These are phyloP conservation scores for Didymodactylos carnosus DNA, from an alignment of 2,888 invertebrate species.

Conservation along the genomic window DNA sequence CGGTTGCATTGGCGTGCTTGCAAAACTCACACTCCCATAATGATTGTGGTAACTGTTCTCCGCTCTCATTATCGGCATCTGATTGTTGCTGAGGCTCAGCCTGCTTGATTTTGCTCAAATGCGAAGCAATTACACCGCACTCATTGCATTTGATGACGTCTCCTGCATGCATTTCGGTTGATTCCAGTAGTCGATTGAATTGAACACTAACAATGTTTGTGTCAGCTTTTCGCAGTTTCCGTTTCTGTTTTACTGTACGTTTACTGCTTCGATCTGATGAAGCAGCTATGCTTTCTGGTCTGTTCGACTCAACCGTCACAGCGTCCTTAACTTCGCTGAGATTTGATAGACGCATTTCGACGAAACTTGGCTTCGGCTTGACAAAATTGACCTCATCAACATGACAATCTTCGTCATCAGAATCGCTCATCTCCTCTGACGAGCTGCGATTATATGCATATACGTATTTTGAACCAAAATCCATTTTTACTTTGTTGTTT, in stretches of 20 bases:
- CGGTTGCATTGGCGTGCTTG: slow-evolving; percentile 20
- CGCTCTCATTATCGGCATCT: too few species aligned
- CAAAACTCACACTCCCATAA: slow-evolving; percentile 31
- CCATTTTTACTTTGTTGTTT: background rate
- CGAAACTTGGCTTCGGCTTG: background rate
- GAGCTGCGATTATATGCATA: background rate
- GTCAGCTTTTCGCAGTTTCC: slow-evolving; percentile 3
- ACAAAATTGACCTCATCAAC: background rate
- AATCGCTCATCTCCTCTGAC: background rate
- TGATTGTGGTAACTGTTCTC: background rate
- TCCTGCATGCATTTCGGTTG: slow-evolving; percentile 17
- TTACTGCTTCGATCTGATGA: too few species aligned
- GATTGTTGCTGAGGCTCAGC: too few species aligned
- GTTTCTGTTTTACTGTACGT: background rate
- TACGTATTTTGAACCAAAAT: background rate
- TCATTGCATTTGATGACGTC: slow-evolving; percentile 23
- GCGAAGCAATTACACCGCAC: slow-evolving; percentile 26
- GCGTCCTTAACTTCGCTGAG: too few species aligned
- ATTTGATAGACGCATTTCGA: too few species aligned
- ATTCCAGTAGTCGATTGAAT: slow-evolving; percentile 1
- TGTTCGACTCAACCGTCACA: too few species aligned
- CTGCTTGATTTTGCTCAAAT: slow-evolving; percentile 24
- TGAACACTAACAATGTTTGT: slow-evolving; percentile 3
- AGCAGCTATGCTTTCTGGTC: too few species aligned
- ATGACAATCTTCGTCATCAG: background rate